These are phyloP conservation scores for Lagorchestes hirsutus DNA, from an alignment of 2,797 vertebrate species.

Conservation along the genomic window DNA sequence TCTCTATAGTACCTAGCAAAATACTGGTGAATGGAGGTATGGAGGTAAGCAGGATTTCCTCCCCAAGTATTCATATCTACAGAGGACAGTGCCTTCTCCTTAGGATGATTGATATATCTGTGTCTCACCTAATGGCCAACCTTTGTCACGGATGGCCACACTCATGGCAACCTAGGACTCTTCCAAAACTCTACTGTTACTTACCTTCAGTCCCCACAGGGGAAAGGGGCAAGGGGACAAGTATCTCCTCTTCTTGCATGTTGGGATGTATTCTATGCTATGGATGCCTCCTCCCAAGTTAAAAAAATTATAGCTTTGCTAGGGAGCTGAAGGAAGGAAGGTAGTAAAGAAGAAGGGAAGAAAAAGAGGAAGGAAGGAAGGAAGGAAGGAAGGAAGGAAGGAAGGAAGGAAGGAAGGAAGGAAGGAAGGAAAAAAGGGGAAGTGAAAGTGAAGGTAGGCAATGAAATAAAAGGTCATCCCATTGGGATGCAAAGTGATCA, in stretches of 20 bases:
- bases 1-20: not conserved
- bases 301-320: not conserved
- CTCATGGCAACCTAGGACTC: not conserved
- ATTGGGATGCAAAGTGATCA: conserved; percentile 7
- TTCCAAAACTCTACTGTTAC: too few relatives aligned
- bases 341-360: not conserved
- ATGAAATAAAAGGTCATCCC: conserved; percentile 9
- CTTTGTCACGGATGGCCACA: not conserved
- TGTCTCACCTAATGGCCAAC: not conserved
- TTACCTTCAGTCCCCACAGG: too few relatives aligned
- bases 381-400: conserved; percentile 4
- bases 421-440: not conserved
- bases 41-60: too few relatives aligned
- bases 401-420: conserved; percentile 12
- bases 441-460: not conserved
- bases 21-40: too few relatives aligned
- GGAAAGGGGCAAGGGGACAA: not conserved
- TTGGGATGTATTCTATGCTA: not conserved
- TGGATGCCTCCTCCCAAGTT: not conserved
- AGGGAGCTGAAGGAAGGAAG: not conserved
- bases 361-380: not conserved
- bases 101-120: not conserved
- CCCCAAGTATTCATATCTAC: too few relatives aligned
- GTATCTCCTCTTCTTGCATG: not conserved
- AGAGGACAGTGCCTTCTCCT: not conserved